These are phyloP conservation scores for Varanus salvator DNA, from an alignment of 2,113 vertebrate genomes.

Conservation along the genomic window DNA sequence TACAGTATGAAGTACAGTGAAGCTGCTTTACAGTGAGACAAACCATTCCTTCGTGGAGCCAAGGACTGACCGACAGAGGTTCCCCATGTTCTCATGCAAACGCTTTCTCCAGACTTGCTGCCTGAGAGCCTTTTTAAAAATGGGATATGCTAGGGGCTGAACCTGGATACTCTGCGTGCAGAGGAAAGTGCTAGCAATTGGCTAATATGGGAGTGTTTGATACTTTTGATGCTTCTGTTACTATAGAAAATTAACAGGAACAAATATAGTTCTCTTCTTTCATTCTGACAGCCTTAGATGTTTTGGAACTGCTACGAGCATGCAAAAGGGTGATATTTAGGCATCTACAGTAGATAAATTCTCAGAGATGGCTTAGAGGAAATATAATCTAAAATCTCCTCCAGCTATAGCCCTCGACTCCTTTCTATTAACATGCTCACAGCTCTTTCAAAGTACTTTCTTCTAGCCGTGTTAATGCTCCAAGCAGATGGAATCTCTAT, in stretches of 20 bases:
- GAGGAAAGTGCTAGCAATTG: no score
- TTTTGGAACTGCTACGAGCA: conserved; percentile 19
- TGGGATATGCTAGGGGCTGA: not conserved
- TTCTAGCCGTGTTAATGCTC: conserved; percentile 47
- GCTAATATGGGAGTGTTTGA: not conserved
- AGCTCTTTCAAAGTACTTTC: conserved; percentile 39
- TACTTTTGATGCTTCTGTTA: not conserved
- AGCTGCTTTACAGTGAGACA: not conserved
- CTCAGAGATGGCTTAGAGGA: conserved; percentile 28
- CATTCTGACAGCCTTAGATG: conserved; percentile 1
- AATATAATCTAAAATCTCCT: conserved; percentile 44
- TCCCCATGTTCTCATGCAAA: not conserved
- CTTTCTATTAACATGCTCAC: conserved; percentile 45
- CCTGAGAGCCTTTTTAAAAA: not conserved
- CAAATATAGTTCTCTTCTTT: conserved; percentile 19
- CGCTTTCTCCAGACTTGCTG: not conserved
- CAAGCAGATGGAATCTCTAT: conserved; percentile 36
- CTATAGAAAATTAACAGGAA: not conserved
- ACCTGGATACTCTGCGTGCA: not conserved
- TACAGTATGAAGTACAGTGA: not conserved
- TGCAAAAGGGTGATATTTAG: not conserved
- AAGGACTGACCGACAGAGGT: not conserved
- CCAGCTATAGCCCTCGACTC: conserved; percentile 24
- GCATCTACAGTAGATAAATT: conserved; percentile 49
- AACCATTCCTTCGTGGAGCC: not conserved